Evolutionary conservation across 2,888 invertebrate genomes (phyloP).

Genomic region (Troides helena): DNA sequence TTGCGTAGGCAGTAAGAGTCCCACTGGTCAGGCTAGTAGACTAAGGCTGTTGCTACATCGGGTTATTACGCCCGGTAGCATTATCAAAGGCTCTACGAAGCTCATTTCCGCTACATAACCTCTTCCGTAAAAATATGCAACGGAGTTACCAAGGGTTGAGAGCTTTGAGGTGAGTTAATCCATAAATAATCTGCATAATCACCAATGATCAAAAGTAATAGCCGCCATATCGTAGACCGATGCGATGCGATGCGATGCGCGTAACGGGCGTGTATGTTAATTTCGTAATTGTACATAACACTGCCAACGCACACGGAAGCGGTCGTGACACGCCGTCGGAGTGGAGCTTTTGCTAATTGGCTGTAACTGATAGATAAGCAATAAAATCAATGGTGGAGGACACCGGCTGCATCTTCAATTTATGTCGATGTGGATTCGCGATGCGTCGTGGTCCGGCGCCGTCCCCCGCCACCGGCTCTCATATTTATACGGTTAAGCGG

Average conservation of each 20-base stretch:
- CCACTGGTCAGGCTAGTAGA: slow-evolving; percentile 39
- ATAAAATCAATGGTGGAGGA: slow-evolving; percentile 76
- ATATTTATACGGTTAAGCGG: slow-evolving; percentile 79
- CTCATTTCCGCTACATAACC: slow-evolving; percentile 22
- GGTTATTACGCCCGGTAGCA: slow-evolving; percentile 22
- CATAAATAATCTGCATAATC: slow-evolving; percentile 22
- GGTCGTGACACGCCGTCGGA: slow-evolving; percentile 53
- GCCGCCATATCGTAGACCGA: not conserved
- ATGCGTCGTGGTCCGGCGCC: slow-evolving; percentile 72
- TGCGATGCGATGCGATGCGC: not conserved
- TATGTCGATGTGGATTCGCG: slow-evolving; percentile 75
- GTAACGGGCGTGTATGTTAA: slow-evolving; percentile 32
- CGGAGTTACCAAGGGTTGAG: slow-evolving; percentile 4
- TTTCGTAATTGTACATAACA: slow-evolving; percentile 52
- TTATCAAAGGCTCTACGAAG: slow-evolving; percentile 11
- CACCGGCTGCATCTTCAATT: slow-evolving; percentile 76
- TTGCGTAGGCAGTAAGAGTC: slow-evolving; percentile 39
- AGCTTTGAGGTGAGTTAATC: slow-evolving; percentile 8
- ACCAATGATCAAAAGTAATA: slow-evolving; percentile 15
- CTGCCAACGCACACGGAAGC: slow-evolving; percentile 51
- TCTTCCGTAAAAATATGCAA: slow-evolving; percentile 10
- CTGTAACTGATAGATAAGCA: slow-evolving; percentile 71
- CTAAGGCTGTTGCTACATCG: slow-evolving; percentile 35
- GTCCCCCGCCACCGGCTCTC: slow-evolving; percentile 77
- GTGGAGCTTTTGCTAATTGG: slow-evolving; percentile 74